These are phyloP conservation scores for Tragulus kanchil DNA, from an alignment of 2,113 vertebrate genomes.

Conservation along the genomic window DNA sequence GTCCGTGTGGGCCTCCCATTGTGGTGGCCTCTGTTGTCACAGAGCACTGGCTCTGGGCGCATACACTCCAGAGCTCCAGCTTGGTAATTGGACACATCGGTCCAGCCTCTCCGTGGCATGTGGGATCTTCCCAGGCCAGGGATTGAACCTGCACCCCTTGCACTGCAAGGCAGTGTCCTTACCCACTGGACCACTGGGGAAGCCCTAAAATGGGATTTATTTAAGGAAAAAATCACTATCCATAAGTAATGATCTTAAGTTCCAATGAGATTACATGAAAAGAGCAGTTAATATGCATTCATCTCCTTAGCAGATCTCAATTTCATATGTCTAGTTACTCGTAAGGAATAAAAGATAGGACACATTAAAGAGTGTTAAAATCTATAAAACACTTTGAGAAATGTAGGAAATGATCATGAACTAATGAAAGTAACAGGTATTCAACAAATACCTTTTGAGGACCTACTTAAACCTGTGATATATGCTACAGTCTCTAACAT, in stretches of 20 bases:
- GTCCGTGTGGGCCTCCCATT: no score
- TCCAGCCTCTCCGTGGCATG: no score
- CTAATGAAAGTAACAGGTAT: constrained; percentile 6
- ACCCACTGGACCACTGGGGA: no score
- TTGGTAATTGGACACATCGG: no score
- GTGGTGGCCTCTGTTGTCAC: no score
- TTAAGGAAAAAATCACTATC: neutral
- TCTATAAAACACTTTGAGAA: neutral
- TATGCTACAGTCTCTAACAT: neutral
- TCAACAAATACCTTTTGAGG: neutral
- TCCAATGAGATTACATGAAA: constrained; percentile 63
- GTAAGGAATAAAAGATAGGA: neutral
- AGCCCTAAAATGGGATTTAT: constrained; percentile 34
- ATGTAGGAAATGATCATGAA: neutral
- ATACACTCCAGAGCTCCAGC: no score
- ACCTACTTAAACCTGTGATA: neutral
- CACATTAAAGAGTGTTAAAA: neutral
- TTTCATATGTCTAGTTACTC: neutral
- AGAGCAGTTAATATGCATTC: neutral
- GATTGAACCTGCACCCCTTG: no score
- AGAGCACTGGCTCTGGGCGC: no score
- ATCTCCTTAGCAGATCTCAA: constrained; percentile 37
- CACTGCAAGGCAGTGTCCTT: no score
- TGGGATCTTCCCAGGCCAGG: no score
- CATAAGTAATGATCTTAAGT: constrained; percentile 43